Evolutionary conservation across 2,113 vertebrate species (phyloP).

Genomic region (Brienomyrus longianalis): DNA sequence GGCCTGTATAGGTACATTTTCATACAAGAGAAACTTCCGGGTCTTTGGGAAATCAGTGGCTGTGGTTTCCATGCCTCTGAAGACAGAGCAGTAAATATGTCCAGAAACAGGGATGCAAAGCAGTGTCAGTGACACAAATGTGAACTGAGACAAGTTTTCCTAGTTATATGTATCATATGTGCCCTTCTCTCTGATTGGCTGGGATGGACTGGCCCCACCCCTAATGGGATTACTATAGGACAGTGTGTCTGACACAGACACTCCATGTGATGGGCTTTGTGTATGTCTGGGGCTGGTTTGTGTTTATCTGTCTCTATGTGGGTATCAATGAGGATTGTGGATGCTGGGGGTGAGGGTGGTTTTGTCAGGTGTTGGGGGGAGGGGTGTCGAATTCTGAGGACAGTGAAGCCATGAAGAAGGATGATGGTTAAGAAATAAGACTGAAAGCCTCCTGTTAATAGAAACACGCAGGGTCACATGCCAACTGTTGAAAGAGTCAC

Average conservation of each 20-base stretch:
- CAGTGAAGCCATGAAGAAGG: constrained; percentile 8
- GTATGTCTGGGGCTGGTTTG: not conserved
- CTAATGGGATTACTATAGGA: not conserved
- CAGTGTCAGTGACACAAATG: not conserved
- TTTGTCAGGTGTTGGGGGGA: not conserved
- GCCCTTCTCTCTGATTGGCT: not conserved
- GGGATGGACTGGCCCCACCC: not conserved
- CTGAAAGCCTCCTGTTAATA: constrained; percentile 17
- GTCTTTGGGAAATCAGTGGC: not conserved
- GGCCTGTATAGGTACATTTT: not conserved
- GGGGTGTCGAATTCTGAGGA: not conserved
- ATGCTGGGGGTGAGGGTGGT: not conserved
- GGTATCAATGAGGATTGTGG: not conserved
- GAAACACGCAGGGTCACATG: constrained; percentile 20
- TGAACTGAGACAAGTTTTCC: not conserved
- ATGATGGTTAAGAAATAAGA: constrained; percentile 3
- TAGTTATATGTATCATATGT: not conserved
- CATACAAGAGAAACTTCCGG: not conserved
- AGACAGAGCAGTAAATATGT: not conserved
- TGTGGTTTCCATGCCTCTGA: not conserved
- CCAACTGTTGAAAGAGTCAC: constrained; percentile 24
- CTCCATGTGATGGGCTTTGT: not conserved
- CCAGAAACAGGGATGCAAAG: not conserved
- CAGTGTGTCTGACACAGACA: not conserved
- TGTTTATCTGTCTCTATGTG: not conserved